phyloP scores from a whole-genome alignment of 2,888 invertebrate species.

The Ptilodon capucinus region DNA sequence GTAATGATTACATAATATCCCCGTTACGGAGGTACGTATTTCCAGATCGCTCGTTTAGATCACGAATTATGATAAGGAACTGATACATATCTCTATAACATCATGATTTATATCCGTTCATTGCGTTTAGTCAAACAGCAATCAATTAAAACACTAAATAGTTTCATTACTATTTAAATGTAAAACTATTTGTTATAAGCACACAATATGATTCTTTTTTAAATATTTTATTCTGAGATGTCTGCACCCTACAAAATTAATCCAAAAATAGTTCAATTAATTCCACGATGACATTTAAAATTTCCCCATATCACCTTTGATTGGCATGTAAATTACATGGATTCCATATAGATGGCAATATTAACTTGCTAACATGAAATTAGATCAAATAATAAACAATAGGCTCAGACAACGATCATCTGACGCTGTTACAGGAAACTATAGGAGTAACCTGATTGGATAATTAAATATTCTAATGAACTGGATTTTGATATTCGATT shows the following conservation, averaged over 20 bases:
- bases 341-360: no score
- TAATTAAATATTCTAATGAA: conserved; percentile 14
- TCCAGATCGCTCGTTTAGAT: conserved; percentile 14
- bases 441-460: conserved; percentile 9
- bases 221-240: no score
- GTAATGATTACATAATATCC: conserved; percentile 19
- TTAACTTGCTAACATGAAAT: no score
- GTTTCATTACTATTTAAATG: neutral
- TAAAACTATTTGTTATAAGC: neutral
- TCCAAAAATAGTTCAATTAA: no score
- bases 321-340: no score
- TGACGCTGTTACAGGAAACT: neutral
- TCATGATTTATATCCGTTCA: conserved; percentile 8
- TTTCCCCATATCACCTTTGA: no score
- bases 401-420: neutral
- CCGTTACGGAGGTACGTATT: conserved; percentile 6
- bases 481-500: conserved; percentile 12
- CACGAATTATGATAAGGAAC: conserved; percentile 15
- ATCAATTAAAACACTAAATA: conserved; percentile 1
- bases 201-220: no score
- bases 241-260: no score
- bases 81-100: conserved; percentile 15
- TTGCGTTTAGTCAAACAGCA: conserved; percentile 6
- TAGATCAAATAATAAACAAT: no score
- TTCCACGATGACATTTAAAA: no score